Evolutionary conservation across 2,888 invertebrate genomes (phyloP), one percentile per base, ranked within the genome.

Genomic region (Anagyrus pseudococci): DNA sequence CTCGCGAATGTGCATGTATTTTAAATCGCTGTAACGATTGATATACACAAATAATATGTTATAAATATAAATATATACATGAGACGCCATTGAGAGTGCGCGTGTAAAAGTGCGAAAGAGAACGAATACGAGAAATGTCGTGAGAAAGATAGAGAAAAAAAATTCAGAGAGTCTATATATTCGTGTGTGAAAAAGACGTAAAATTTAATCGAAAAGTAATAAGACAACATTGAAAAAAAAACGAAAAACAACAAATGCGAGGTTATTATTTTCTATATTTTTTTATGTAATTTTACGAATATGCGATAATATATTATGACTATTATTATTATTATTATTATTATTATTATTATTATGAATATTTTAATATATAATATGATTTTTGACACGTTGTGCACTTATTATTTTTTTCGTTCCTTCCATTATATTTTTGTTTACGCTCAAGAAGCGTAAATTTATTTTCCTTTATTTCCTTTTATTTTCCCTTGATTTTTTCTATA

Each of bases 191-290:
- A 65, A 61, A 59, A 47, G 19, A 59, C 43, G 26, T 20, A 43
- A 17, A 37, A 49, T 43, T 47, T 40, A 26, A 59, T 55, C 43
- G 10, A 58, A 60, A 40, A 62, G 48, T 46, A 54, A 54, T 37
- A 47, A 52, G 54, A 49, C 41, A 63, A 60, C 56, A 41, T 25
- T 22, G 47, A 67, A 50, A 44, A 55, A 43, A 53, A 58, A 59
- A 57, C 57, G 65, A 69, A 67, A 62, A 67, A 70, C 49, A 53
- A 62, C 62, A 71, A 71, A 71, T 73, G 72, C 74, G 72, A 76
- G 77, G 75, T 80, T 79, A 80, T 79, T 79, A 79, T 79, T 80
- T 80, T 80, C 79, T 80, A 79, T 79, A 80, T 80, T 79, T 80
- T 79, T 80, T 79, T 80, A 80, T 79, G 77, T 79, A 80, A 78